Evolutionary conservation across 2,797 vertebrate genomes (phyloP).

Genomic region (Ceryle rudis): DNA sequence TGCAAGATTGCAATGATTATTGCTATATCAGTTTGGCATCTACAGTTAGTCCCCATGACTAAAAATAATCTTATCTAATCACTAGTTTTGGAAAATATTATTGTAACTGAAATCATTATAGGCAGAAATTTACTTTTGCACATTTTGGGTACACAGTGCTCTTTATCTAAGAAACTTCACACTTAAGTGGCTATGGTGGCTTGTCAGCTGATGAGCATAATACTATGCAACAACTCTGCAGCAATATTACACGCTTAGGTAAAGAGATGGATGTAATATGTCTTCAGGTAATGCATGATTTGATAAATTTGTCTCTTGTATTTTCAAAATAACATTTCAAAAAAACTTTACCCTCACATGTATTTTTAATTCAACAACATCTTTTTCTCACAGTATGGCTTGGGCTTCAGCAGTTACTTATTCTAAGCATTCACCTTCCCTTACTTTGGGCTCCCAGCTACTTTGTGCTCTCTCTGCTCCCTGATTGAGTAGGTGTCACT

Average conservation of each 20-base stretch:
- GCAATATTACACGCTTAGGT: rapidly evolving
- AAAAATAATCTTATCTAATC: no score
- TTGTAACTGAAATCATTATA: no score
- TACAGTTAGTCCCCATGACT: no score
- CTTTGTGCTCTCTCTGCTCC: neutral
- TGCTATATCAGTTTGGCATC: no score
- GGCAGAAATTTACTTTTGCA: no score
- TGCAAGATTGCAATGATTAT: no score
- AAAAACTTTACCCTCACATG: neutral
- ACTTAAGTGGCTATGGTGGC: neutral
- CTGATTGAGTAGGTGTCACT: neutral
- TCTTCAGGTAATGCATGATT: neutral
- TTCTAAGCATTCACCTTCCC: neutral
- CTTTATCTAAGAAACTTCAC: no score
- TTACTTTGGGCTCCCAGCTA: neutral
- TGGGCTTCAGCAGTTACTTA: neutral
- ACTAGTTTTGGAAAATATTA: no score
- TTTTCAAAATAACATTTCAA: neutral
- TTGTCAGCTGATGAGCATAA: neutral
- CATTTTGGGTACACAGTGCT: no score
- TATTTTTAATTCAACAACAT: neutral
- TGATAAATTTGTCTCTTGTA: neutral
- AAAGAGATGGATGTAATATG: neutral
- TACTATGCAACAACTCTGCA: neutral
- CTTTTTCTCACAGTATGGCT: neutral